Percentiles rank a stretch among this genome's conserved stretches.
Evolutionary conservation across 2,888 invertebrate genomes (phyloP).

Genomic region (Rhodophaea formosa): DNA sequence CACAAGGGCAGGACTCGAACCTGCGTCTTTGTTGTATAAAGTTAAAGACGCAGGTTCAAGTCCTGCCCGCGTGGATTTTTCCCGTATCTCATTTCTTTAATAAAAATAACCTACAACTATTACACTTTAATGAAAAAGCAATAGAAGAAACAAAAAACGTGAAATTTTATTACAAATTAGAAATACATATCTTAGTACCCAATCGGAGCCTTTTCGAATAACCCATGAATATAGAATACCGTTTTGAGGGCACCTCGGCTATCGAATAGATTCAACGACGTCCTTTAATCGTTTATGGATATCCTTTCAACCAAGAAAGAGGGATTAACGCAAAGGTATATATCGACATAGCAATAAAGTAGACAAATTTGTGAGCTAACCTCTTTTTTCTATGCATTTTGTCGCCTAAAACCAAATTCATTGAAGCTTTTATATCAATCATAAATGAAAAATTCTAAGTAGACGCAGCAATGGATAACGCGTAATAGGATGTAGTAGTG

Average conservation of each 20-base stretch:
- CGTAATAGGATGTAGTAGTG: neutral
- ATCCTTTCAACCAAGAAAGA: slow-evolving; percentile 25
- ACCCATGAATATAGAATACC: slow-evolving; percentile 12
- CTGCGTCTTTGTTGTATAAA: no score
- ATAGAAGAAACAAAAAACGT: no score
- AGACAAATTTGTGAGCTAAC: slow-evolving; percentile 18
- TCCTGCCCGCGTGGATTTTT: no score
- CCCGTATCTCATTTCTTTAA: no score
- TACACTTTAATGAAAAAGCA: no score
- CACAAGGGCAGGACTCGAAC: no score
- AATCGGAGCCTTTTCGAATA: neutral
- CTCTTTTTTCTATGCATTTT: neutral
- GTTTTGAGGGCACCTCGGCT: slow-evolving; percentile 4
- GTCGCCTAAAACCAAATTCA: neutral
- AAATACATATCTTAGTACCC: no score
- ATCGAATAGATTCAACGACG: neutral
- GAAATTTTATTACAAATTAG: no score
- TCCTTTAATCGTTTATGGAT: slow-evolving; percentile 25
- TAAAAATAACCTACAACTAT: no score
- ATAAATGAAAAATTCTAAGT: neutral
- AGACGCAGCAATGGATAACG: slow-evolving; percentile 1
- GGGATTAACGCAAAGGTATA: slow-evolving; percentile 23
- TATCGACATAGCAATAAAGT: slow-evolving; percentile 18
- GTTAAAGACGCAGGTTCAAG: no score
- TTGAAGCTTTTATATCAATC: neutral